Conservation (phyloP, 2,797 vertebrate genomes). For the Tarsius wallacei region DNA sequence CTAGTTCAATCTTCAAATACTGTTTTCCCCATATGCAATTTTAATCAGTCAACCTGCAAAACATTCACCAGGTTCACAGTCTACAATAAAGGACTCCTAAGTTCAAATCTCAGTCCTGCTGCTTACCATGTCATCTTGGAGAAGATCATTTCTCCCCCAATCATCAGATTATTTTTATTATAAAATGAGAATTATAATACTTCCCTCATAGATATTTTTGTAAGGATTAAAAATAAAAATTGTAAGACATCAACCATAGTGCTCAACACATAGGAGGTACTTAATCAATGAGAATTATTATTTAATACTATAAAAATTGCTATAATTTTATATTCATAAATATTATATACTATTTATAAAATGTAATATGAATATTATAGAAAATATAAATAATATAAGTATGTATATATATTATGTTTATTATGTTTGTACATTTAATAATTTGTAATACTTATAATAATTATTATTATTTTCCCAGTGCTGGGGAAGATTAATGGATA, state of each 20-base stretch:
- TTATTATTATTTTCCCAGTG: constrained; percentile 33
- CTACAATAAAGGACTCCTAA: background rate
- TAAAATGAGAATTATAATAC: constrained; percentile 32
- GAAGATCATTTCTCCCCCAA: background rate
- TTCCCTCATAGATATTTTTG: constrained; percentile 22
- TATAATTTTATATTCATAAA: background rate
- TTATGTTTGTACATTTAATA: background rate
- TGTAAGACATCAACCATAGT: background rate
- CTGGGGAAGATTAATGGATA: constrained; percentile 23
- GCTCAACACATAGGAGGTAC: background rate
- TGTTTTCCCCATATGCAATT: constrained; percentile 50
- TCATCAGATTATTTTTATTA: background rate
- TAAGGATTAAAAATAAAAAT: constrained; percentile 44
- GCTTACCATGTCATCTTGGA: background rate
- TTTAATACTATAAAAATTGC: background rate
- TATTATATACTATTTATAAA: background rate
- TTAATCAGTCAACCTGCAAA: constrained; percentile 63
- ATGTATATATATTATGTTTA: background rate
- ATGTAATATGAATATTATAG: background rate
- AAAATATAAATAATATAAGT: background rate
- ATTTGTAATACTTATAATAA: background rate
- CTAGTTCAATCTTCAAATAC: constrained; percentile 45
- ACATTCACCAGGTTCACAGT: constrained; percentile 26
- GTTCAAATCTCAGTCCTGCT: background rate
- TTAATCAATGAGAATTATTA: background rate